A percentile compares a stretch with the other conserved stretches of the same genome.
phyloP scores from a whole-genome alignment of 2,797 vertebrate species.

The Ataeniobius toweri region DNA sequence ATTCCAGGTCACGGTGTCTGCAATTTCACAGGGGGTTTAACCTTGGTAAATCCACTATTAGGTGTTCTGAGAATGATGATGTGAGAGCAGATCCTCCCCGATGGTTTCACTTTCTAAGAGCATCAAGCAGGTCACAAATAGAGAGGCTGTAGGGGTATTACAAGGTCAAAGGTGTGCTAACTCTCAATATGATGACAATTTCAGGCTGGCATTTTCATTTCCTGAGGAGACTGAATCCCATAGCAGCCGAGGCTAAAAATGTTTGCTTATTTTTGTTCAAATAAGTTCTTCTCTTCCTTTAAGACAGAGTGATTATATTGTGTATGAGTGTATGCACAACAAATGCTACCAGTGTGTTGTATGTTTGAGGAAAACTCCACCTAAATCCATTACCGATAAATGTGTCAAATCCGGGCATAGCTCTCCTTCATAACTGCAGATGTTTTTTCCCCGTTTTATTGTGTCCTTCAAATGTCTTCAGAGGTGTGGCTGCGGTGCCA shows the following conservation, averaged over 20 bases:
- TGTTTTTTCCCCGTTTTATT: conserved; percentile 54
- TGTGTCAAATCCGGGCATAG: conserved; percentile 37
- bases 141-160: conserved; percentile 76
- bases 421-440: conserved; percentile 38
- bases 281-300: conserved; percentile 57
- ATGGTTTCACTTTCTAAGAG: conserved; percentile 77
- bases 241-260: conserved; percentile 58
- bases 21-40: conserved; percentile 77
- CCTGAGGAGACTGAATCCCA: conserved; percentile 70
- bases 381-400: conserved; percentile 28
- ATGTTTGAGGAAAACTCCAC: conserved; percentile 41
- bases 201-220: conserved; percentile 80
- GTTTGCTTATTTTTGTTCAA: conserved; percentile 73
- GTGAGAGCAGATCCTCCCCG: conserved; percentile 76
- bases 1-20: conserved; percentile 69
- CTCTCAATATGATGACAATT: conserved; percentile 80
- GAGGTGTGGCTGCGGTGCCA: conserved; percentile 63
- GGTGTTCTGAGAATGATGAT: conserved; percentile 79
- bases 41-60: conserved; percentile 80
- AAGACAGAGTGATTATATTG: conserved; percentile 31
- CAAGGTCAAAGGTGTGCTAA: conserved; percentile 77
- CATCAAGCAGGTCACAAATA: conserved; percentile 74
- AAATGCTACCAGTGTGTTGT: conserved; percentile 10
- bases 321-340: conserved; percentile 14
- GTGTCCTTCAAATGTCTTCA: conserved; percentile 76